A percentile compares a stretch with the other conserved stretches of the same genome.
phyloP scores from a whole-genome alignment of 2,113 vertebrate genomes.

The Paralichthys olivaceus region DNA sequence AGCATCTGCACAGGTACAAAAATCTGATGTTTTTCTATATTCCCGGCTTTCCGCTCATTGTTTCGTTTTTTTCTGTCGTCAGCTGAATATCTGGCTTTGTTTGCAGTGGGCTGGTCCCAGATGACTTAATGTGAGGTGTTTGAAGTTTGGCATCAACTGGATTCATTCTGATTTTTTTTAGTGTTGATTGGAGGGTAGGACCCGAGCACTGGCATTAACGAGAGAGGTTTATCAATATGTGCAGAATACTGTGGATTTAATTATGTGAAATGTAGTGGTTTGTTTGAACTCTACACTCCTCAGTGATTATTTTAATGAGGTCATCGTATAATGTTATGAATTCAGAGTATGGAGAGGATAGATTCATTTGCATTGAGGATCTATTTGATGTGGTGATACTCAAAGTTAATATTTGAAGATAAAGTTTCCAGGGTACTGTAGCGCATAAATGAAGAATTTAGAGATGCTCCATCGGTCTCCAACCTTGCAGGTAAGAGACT shows the following conservation, averaged over 20 bases:
- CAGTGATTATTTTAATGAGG: constrained; percentile 30
- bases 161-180: constrained; percentile 22
- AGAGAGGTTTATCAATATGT: constrained; percentile 18
- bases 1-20: constrained; percentile 72
- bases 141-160: constrained; percentile 33
- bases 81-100: constrained; percentile 10
- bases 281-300: constrained; percentile 29
- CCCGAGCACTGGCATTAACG: background rate
- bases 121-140: constrained; percentile 2
- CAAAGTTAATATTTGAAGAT: background rate
- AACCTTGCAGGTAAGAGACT: background rate
- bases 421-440: too few relatives aligned
- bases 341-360: constrained; percentile 1
- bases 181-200: constrained; percentile 4
- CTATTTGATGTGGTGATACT: background rate
- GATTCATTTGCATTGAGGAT: constrained; percentile 2
- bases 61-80: background rate
- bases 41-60: constrained; percentile 1
- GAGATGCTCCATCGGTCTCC: background rate
- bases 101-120: constrained; percentile 22
- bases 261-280: constrained; percentile 7
- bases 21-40: constrained; percentile 11
- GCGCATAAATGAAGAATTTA: background rate
- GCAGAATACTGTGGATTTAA: constrained; percentile 9
- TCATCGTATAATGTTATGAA: constrained; percentile 25